phyloP scores from a whole-genome alignment of 2,797 vertebrate species.

The Gymnocypris eckloni region DNA sequence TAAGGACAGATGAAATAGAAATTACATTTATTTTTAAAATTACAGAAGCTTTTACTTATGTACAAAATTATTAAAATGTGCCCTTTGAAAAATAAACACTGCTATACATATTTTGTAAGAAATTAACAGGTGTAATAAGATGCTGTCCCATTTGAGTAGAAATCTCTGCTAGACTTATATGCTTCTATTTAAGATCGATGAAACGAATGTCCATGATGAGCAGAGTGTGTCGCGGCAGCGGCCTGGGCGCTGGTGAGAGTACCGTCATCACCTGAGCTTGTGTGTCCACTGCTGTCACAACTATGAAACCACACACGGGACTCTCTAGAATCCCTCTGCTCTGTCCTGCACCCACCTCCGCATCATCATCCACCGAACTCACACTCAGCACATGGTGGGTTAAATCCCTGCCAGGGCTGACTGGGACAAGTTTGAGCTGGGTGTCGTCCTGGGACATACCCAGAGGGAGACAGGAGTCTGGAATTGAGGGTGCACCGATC shows the following conservation, averaged over 20 bases:
- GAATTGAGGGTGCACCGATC: constrained; percentile 95
- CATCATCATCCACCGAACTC: constrained; percentile 83
- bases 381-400: constrained; percentile 96
- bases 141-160: not conserved
- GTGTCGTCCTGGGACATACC: constrained; percentile 99
- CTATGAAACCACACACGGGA: constrained; percentile 92
- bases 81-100: not conserved
- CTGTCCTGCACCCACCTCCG: constrained; percentile 66
- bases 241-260: constrained; percentile 91
- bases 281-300: constrained; percentile 93
- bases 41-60: not conserved
- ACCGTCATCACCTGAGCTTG: constrained; percentile 95
- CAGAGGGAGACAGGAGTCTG: constrained; percentile 94
- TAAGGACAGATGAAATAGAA: constrained; percentile 1
- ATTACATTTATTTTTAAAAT: not conserved
- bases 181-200: constrained; percentile 91
- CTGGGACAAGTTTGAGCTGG: constrained; percentile 95
- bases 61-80: constrained; percentile 29
- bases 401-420: constrained; percentile 94
- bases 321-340: constrained; percentile 79
- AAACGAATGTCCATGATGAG: constrained; percentile 99
- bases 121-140: not conserved
- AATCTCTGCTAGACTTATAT: not conserved
- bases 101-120: not conserved
- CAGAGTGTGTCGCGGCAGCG: constrained; percentile 91